Evolutionary conservation across 1,140 invertebrate species (phyloP).

Genomic region (Parasteatoda tepidariorum): DNA sequence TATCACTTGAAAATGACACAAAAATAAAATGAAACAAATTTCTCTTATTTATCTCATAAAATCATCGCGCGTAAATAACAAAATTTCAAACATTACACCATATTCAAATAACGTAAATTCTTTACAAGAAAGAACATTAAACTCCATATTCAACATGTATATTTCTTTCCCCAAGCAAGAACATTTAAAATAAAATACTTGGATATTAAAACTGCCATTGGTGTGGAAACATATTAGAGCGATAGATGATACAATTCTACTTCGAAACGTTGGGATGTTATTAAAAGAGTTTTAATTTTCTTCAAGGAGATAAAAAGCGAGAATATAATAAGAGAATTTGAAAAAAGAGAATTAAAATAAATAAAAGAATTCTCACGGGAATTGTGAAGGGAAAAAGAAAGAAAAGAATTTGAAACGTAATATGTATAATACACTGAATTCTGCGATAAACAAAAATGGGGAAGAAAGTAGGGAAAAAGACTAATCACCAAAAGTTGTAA

Average conservation of each 20-base stretch:
- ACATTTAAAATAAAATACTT: constrained; percentile 14
- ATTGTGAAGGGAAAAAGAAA: no score
- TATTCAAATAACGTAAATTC: no score
- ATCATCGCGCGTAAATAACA: no score
- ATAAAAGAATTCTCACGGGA: background rate
- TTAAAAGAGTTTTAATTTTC: constrained; percentile 54
- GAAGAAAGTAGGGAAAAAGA: background rate
- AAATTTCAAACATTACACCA: no score
- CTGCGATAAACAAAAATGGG: constrained; percentile 23
- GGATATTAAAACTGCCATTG: constrained; percentile 38
- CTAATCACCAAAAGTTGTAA: constrained; percentile 36
- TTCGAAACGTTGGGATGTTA: background rate
- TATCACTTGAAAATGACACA: no score
- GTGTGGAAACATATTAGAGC: constrained; percentile 11
- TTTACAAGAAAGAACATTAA: no score
- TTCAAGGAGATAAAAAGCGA: constrained; percentile 2
- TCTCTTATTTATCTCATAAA: no score
- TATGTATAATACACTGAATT: background rate
- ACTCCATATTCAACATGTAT: no score
- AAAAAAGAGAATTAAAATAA: constrained; percentile 17
- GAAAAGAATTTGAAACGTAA: constrained; percentile 32
- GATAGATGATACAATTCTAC: background rate
- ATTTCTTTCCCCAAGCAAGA: background rate
- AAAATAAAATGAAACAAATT: no score
- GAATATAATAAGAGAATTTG: background rate